Evolutionary conservation across 1,140 invertebrate genomes (phyloP), one percentile per base, ranked within the genome.

Genomic region (Lucilia cuprina): DNA sequence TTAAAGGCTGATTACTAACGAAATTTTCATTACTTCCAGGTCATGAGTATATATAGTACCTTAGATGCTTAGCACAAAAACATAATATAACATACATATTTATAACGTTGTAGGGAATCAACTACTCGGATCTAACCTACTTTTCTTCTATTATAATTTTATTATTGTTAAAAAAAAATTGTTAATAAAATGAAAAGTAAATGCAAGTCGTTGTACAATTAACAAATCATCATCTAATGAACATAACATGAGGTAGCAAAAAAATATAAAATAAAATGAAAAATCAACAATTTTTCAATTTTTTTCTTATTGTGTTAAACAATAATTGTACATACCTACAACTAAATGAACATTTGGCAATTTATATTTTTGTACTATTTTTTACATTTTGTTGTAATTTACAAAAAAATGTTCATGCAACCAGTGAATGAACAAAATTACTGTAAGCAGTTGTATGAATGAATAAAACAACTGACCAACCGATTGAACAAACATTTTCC

Each of bases 181-280:
- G 25, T 30, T 41, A 41, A 41, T 41, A 41, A 41, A 41, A 41
- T 0, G 10, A 41, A 10, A 41, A 41, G 41, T 41, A 41, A 41
- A 41, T 41, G 41, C 41, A 41, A 41, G 41, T 41, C 41, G 41
- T 41, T 41, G 41, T 41, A 55, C 12, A 55, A 55, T n/a, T 55
- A 55, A 13, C 50, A 70, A 70, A 70, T 70, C 65, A 70, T 70
- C 65, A 70, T 70, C 65, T 70, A 70, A 70, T 70, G 65, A 70
- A 70, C 65, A 70, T n/a, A 70, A 70, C 65, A 70, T 70, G 65
- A 70, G n/a, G n/a, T 70, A 19, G 65, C 65, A 70, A 21, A 70
- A 70, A 21, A 10, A n/a, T 17, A 60, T 4, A 60, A 60, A n/a
- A n/a, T 7, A 25, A 21, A 70, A 21, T 19, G 65, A 70, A 70